Base-by-base conservation (phyloP, 2,113 vertebrate genomes). In the Crypturellus undulatus region DNA sequence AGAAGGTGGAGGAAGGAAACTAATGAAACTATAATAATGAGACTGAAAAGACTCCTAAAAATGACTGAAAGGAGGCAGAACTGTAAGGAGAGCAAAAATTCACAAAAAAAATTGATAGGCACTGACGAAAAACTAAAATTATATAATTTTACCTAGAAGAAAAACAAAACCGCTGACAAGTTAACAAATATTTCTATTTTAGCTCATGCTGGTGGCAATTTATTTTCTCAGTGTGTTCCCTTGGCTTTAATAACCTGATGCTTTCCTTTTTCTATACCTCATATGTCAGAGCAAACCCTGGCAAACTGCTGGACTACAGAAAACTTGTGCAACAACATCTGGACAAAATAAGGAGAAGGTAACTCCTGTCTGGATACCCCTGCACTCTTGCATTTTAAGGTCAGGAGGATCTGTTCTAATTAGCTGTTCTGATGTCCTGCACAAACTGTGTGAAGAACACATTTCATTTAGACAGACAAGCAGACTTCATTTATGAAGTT, bases 121-220 rank as follows among this genome's bases (percentile, higher is more conserved):
- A 71, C 12, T 18, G 68, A 90, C 73, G 20, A 72, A 83, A 96
- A 95, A 82, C 32, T 62, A 49, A 5, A 11, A 25, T 2, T 28
- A n/a, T 40, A 13, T 81, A 89, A 78, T 77, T 87, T 87, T 84
- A 79, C 76, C 68, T 75, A 65, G 32, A 12, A 79, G 15, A 58
- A 19, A 79, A 51, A 36, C 90, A 52, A 28, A 56, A 20, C 21
- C 13, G 38, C 47, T 89, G 83, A 70, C 79, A 93, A 93, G 59
- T 79, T 90, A 94, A 77, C 78, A 95, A 93, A 86, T 96, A 95
- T 49, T 95, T 94, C 65, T 83, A 90, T 62, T 91, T 73, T 63
- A 88, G 45, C 84, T 90, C 89, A 88, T 36, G 89, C 70, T 93
- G 89, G 32, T 82, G 73, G 73, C 67, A 94, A 93, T 94, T 96